Conservation (phyloP, 2,888 invertebrate species). For the Lepas anatifera region DNA sequence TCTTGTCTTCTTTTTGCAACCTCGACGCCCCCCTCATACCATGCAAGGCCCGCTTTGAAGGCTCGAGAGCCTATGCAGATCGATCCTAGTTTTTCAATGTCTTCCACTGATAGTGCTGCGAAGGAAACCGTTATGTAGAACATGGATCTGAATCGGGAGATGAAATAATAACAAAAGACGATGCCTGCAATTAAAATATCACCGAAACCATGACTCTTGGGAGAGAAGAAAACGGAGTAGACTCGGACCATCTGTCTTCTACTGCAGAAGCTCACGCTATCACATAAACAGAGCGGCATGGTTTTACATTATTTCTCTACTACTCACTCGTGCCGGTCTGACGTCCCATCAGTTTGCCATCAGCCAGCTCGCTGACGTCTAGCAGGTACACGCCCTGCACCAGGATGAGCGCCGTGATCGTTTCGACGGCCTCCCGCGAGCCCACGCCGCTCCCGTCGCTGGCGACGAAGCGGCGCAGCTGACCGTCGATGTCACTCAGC, state of each 20-base stretch:
- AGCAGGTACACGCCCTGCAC: background rate
- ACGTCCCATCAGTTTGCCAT: background rate
- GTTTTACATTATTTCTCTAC: no score
- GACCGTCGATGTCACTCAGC: no score
- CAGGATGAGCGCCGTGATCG: background rate
- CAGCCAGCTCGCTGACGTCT: background rate
- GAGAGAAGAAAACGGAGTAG: no score
- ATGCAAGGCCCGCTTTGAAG: background rate
- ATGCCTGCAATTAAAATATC: no score
- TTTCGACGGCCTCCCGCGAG: background rate
- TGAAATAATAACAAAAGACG: no score
- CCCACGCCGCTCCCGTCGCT: background rate
- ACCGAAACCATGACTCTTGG: no score
- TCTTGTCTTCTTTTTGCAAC: background rate
- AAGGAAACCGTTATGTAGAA: no score
- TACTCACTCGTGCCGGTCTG: background rate
- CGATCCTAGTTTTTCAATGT: background rate
- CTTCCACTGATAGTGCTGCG: background rate
- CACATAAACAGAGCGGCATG: no score
- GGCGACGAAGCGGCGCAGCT: background rate
- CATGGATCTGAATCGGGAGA: no score
- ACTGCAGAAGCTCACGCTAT: no score
- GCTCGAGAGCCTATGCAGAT: background rate
- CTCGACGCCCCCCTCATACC: background rate
- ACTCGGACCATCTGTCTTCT: no score